phyloP scores from a whole-genome alignment of 2,888 invertebrate genomes.

The Sialis lutaria region DNA sequence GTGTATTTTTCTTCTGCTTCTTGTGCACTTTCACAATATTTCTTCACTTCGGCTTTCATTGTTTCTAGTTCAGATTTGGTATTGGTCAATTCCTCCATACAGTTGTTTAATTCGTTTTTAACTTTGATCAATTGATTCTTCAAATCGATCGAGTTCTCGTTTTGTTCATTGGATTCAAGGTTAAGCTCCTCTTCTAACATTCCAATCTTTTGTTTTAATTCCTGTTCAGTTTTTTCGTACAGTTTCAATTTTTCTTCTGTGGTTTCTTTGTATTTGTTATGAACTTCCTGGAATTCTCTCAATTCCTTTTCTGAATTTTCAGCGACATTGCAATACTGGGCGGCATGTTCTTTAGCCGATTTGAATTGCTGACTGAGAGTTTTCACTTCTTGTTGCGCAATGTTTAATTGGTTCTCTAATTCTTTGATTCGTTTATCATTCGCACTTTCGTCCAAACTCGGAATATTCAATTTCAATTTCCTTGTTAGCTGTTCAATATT shows the following conservation, averaged over 20 bases:
- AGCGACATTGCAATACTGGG: constrained; percentile 73
- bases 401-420: constrained; percentile 44
- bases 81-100: constrained; percentile 35
- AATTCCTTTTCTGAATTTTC: constrained; percentile 67
- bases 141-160: constrained; percentile 35
- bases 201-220: constrained; percentile 40
- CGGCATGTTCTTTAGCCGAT: constrained; percentile 55
- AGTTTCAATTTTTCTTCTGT: constrained; percentile 38
- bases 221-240: constrained; percentile 26
- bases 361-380: constrained; percentile 54
- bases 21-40: constrained; percentile 41
- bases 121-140: constrained; percentile 29
- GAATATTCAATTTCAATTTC: constrained; percentile 39
- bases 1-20: constrained; percentile 63
- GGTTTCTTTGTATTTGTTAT: constrained; percentile 37
- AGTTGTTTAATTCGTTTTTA: constrained; percentile 42
- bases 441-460: constrained; percentile 33
- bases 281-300: constrained; percentile 39
- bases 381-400: constrained; percentile 44
- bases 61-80: constrained; percentile 42
- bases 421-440: constrained; percentile 50
- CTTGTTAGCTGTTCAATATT: constrained; percentile 51
- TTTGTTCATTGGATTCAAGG: constrained; percentile 46
- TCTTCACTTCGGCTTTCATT: constrained; percentile 41
- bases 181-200: constrained; percentile 53